Evolutionary conservation across 2,797 vertebrate species (phyloP).

Genomic region (Hypotaenidia philippensis): DNA sequence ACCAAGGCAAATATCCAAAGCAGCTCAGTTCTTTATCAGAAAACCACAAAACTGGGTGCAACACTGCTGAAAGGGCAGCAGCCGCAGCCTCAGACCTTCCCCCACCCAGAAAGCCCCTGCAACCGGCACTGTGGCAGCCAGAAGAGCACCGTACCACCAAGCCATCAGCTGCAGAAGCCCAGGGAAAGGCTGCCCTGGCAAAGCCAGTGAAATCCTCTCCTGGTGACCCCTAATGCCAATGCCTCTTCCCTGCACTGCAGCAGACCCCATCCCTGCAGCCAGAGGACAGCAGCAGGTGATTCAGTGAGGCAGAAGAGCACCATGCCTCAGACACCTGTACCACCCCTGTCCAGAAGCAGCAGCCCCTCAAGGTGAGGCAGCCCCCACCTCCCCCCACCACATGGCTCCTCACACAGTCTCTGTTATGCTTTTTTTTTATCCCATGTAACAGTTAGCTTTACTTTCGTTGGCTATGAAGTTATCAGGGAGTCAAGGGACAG

Average conservation of each 20-base stretch:
- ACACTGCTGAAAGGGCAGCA: neutral
- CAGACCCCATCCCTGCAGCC: fast-evolving
- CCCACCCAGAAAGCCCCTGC: too few relatives aligned
- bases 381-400: too few relatives aligned
- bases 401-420: too few relatives aligned
- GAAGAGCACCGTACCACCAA: fast-evolving
- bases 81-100: neutral
- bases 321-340: neutral
- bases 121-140: fast-evolving
- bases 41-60: neutral
- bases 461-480: neutral
- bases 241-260: neutral
- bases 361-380: neutral
- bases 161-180: fast-evolving
- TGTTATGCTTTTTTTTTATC: neutral
- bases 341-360: fast-evolving
- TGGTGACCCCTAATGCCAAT: neutral
- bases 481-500: neutral
- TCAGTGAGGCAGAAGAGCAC: neutral
- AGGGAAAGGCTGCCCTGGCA: neutral
- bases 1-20: neutral
- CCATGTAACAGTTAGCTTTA: neutral
- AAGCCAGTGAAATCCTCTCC: neutral
- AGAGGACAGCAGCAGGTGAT: fast-evolving
- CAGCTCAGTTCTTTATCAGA: neutral